Base-by-base conservation (phyloP, 2,888 invertebrate genomes). In the Heliconius ethilla region DNA sequence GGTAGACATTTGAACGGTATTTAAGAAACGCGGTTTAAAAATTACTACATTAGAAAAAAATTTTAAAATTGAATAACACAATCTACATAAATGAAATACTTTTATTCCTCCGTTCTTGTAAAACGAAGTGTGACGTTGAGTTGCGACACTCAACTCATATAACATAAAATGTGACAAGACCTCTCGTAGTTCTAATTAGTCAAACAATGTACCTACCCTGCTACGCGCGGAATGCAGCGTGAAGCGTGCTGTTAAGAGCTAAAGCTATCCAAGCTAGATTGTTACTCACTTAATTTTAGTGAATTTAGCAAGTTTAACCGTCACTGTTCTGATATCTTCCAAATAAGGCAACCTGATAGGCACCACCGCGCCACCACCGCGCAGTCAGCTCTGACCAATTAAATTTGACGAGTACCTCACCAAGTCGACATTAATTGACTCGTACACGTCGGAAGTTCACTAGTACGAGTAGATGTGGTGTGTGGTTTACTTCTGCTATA, bases 381-480 rank as follows among this genome's bases (percentile, higher is more conserved):
- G 29, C 15, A 25, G 40, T 37, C 6, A 45, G 27, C 40, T 69
- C 40, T 15, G 45, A 40, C 7, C 69, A 45, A 69, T 45, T 69
- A 69, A 69, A 45, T 69, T 69, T 25, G 69, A 45, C 69, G 45
- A 45, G 40, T 45, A 69, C 40, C 69, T 69, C 69, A 15, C 69
- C 69, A 25, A 69, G 40, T 25, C 40, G 69, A 69, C 45, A 25
- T 69, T 69, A 69, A 69, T 69, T 40, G 69, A 69, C 69, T 69
- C 45, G 69, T 45, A 25, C 15, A 45, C 40, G 45, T 69, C 45
- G 25, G 25, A 25, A 45, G 25, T 69, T 45, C 25, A 69, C 25
- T 18, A 6, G 13, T 25, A 15, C 40, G 7, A 6, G 13, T 25
- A 15, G 37, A 25, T 40, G 15, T 69, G 25, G 40, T 67, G 2